Base-by-base conservation (phyloP, 2,113 vertebrate species). In the Apteryx owenii region DNA sequence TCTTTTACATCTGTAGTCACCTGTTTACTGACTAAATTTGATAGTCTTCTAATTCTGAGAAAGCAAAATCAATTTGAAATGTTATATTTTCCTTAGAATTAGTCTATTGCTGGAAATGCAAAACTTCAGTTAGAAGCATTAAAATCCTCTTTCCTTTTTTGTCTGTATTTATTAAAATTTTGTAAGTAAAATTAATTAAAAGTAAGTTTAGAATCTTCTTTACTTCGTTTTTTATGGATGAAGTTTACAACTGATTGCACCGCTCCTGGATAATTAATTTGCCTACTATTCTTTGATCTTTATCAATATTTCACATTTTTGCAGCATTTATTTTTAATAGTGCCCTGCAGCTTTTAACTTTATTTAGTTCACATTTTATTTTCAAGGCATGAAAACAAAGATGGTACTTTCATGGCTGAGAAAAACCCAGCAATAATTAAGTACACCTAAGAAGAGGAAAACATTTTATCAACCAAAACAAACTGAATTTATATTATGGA, bases 261-360 rank as follows among this genome's bases (percentile, higher is more conserved):
- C 82, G 75, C 68, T 97, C 64, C 62, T 64, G 85, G 85, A 95
- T 92, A 94, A 97, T 95, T 96, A 96, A 94, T 96, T 97, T 93
- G 48, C 51, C 54, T 75, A 70, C 53, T 92, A 53, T 94, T 96
- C 93, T 98, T 98, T 98, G 94, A 95, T 97, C 80, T 89, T 97
- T 95, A 96, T 92, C 92, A 97, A 94, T 33, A 96, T 95, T 96
- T 96, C 31, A 80, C 12, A 68, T 92, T 95, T 80, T 56, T 90
- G 1, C 72, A 88, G 12, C 77, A 81, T 96, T 97, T 88, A 84
- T 95, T 97, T 96, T 91, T 95, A 89, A 95, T 89, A 93, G 11
- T 46, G 23, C 33, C 77, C 89, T 95, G 53, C 46, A 93, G 75
- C 80, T 98, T 93, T 95, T 88, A 40, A 77, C 50, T 98, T 97